Evolutionary conservation across 2,888 invertebrate species (phyloP).

Genomic region (Trileptium ribeirensis): DNA sequence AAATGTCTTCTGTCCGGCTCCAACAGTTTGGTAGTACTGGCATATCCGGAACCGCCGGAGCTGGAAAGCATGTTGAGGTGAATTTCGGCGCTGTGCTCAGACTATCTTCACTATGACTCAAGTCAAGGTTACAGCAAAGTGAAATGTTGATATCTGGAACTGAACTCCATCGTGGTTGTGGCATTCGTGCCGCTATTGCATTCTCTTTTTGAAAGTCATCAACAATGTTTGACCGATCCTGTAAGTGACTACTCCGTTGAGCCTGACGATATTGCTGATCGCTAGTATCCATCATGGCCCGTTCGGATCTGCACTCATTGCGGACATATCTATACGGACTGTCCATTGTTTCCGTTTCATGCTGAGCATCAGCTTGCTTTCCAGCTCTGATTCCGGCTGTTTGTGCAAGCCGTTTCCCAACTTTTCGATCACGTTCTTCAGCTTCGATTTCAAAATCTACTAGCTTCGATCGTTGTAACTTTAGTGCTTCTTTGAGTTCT

Average conservation of each 20-base stretch:
- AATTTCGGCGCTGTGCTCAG: not conserved
- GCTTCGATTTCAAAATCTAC: not conserved
- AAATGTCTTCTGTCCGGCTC: not conserved
- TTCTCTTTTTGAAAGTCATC: not conserved
- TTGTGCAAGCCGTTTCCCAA: not conserved
- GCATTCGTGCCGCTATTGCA: too few relatives aligned
- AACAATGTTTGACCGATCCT: not conserved
- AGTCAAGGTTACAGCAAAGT: not conserved
- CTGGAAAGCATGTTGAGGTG: too few relatives aligned
- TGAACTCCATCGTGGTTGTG: not conserved
- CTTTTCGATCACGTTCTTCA: not conserved
- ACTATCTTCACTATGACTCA: not conserved
- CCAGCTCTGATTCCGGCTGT: too few relatives aligned
- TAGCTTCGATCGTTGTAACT: not conserved
- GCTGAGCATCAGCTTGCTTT: too few relatives aligned
- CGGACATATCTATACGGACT: too few relatives aligned
- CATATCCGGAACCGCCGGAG: too few relatives aligned
- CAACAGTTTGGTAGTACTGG: too few relatives aligned
- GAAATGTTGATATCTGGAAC: not conserved
- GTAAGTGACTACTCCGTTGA: not conserved
- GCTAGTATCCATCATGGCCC: too few relatives aligned
- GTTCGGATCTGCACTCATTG: too few relatives aligned
- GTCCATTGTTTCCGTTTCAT: too few relatives aligned
- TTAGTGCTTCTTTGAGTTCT: constrained; percentile 1
- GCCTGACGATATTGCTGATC: too few relatives aligned